A percentile compares a stretch with the other conserved stretches of the same genome.
phyloP scores from a whole-genome alignment of 2,113 vertebrate genomes.

The Phocoena phocoena region DNA sequence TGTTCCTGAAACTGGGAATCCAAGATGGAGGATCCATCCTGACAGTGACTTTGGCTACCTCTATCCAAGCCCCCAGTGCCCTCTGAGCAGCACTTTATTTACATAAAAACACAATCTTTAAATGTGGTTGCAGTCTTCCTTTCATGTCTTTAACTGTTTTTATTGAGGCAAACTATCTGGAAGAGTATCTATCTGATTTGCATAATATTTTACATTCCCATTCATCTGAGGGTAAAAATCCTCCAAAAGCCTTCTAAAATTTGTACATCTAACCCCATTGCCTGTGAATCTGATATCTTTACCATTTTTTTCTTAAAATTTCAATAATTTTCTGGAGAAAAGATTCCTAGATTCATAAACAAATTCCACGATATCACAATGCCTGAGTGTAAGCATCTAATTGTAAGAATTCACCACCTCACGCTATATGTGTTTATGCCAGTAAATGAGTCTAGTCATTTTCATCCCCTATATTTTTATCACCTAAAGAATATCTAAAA shows the following conservation, averaged over 20 bases:
- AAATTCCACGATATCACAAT: neutral
- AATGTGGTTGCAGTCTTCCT: slow-evolving; percentile 9
- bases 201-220: slow-evolving; percentile 75
- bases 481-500: neutral
- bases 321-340: slow-evolving; percentile 37
- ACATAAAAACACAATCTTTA: slow-evolving; percentile 45
- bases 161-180: slow-evolving; percentile 71
- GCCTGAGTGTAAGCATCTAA: neutral
- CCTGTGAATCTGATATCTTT: slow-evolving; percentile 18
- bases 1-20: neutral
- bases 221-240: slow-evolving; percentile 51
- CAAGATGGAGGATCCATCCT: neutral
- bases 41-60: neutral
- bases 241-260: slow-evolving; percentile 34
- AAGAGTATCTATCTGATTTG: slow-evolving; percentile 69
- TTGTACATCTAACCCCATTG: neutral
- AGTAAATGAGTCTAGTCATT: slow-evolving; percentile 6
- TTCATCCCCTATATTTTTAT: slow-evolving; percentile 36
- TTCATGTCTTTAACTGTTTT: slow-evolving; percentile 44
- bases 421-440: neutral
- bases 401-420: neutral
- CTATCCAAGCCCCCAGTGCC: neutral
- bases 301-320: neutral
- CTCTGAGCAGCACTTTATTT: slow-evolving; percentile 26
- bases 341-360: neutral